Base-by-base conservation (phyloP, 2,888 invertebrate genomes). In the Cremastobaeus sp. region DNA sequence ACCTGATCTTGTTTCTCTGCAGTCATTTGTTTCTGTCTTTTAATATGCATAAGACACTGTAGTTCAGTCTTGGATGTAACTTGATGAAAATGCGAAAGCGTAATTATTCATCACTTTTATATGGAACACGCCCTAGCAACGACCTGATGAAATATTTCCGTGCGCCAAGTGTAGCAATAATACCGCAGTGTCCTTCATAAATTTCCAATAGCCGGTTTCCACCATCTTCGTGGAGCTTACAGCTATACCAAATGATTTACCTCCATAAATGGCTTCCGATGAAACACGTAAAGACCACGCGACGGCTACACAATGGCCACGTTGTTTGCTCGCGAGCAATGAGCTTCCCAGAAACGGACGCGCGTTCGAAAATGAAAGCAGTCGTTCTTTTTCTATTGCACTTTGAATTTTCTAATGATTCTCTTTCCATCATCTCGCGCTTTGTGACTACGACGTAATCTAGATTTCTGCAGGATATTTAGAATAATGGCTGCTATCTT, bases 101-200 rank as follows among this genome's bases (percentile, higher is more conserved):
- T n/a, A n/a, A n/a, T n/a, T n/a, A n/a, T n/a, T n/a, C n/a, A n/a
- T n/a, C n/a, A n/a, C n/a, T n/a, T n/a, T n/a, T n/a, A n/a, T n/a
- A n/a, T n/a, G 52, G 39, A 28, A 35, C 43, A 52, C 52, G 12
- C 50, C 50, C 52, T 3, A 17, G 39, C 21, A n/a, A n/a, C n/a
- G n/a, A n/a, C n/a, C n/a, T n/a, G n/a, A n/a, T 37, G 21, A 54
- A 65, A 65, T 55, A 48, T 39, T 66, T 55, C 48, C 48, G 15
- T 57, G 39, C 41, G 48, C 55, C 66, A 66, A 57, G n/a, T n/a
- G 50, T 35, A 57, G 59, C 59, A 52, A 52, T 68, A 68, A 59
- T 43, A 68, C 59, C 52, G 30, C 52, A 59, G 35, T 45, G 55
- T 66, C 59, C 68, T 68, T 59, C 59, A 68, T 68, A 59, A 59